These are phyloP conservation scores for Iselma pallidipennis DNA, from an alignment of 2,888 invertebrate species.

Conservation along the genomic window DNA sequence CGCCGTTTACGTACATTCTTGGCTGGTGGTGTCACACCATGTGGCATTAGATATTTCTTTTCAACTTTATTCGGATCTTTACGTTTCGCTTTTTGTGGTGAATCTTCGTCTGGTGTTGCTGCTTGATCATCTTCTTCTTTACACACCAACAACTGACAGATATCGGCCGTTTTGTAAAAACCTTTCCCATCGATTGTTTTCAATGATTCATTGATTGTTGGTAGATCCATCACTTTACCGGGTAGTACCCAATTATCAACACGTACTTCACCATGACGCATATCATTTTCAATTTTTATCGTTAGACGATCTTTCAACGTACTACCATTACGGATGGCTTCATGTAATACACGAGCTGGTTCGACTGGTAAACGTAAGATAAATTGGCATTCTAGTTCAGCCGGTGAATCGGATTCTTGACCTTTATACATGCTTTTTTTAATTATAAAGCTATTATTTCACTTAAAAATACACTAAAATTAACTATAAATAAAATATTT, in stretches of 20 bases:
- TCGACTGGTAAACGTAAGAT: conserved; percentile 59
- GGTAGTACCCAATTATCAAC: conserved; percentile 87
- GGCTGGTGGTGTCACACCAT: conserved; percentile 93
- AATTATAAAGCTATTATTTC: not conserved
- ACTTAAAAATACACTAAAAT: not conserved
- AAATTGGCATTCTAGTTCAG: conserved; percentile 52
- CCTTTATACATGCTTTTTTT: conserved; percentile 29
- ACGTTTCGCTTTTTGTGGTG: conserved; percentile 77
- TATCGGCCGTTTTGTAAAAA: conserved; percentile 97
- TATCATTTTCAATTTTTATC: conserved; percentile 85
- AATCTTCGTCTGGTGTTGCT: conserved; percentile 76
- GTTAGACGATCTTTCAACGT: conserved; percentile 81
- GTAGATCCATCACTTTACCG: conserved; percentile 89
- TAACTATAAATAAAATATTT: not conserved
- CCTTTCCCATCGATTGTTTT: conserved; percentile 97
- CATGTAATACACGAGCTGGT: conserved; percentile 73
- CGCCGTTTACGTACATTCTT: conserved; percentile 93
- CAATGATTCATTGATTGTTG: conserved; percentile 87
- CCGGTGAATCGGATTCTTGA: conserved; percentile 40
- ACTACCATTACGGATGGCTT: conserved; percentile 76
- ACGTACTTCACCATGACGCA: conserved; percentile 85
- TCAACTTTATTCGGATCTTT: conserved; percentile 80
- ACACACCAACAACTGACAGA: conserved; percentile 90
- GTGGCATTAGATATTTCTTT: conserved; percentile 92
- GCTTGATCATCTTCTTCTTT: conserved; percentile 84